Evolutionary conservation across 2,888 invertebrate species (phyloP).

Genomic region (Nymphalis polychloros): DNA sequence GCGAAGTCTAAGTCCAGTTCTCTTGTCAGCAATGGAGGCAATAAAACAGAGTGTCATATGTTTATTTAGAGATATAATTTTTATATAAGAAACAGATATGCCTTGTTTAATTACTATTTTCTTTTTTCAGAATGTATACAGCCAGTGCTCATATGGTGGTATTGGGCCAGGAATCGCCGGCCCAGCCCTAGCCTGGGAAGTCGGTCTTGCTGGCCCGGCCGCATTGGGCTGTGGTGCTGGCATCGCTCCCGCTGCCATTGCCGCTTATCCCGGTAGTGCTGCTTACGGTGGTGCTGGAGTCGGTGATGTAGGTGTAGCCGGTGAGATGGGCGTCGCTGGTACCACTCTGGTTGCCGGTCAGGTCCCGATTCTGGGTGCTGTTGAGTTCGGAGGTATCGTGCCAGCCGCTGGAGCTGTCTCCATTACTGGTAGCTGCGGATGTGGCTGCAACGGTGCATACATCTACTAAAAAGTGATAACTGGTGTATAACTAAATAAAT

Average conservation of each 20-base stretch:
- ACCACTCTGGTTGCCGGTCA: constrained; percentile 42
- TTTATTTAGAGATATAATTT: too few species aligned
- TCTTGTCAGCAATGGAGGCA: too few species aligned
- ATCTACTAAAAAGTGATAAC: too few species aligned
- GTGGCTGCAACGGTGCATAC: constrained; percentile 34
- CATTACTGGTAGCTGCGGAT: constrained; percentile 42
- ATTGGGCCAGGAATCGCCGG: constrained; percentile 6
- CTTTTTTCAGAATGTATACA: constrained; percentile 36
- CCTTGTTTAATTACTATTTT: too few species aligned
- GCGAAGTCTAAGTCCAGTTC: too few species aligned
- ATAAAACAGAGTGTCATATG: too few species aligned
- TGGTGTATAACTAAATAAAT: too few species aligned
- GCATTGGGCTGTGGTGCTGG: neutral
- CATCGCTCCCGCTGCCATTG: constrained; percentile 11
- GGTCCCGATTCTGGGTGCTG: constrained; percentile 46
- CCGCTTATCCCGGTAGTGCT: constrained; percentile 9
- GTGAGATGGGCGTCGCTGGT: constrained; percentile 52
- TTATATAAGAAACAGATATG: too few species aligned
- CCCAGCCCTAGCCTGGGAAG: constrained; percentile 1
- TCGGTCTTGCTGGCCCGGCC: constrained; percentile 15
- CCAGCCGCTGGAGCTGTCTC: constrained; percentile 42
- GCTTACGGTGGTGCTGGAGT: constrained; percentile 46
- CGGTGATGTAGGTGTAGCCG: constrained; percentile 48
- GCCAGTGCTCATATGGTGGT: constrained; percentile 28
- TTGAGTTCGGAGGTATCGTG: constrained; percentile 42